phyloP scores from a whole-genome alignment of 1,140 invertebrate genomes.

The Drosophila miranda region DNA sequence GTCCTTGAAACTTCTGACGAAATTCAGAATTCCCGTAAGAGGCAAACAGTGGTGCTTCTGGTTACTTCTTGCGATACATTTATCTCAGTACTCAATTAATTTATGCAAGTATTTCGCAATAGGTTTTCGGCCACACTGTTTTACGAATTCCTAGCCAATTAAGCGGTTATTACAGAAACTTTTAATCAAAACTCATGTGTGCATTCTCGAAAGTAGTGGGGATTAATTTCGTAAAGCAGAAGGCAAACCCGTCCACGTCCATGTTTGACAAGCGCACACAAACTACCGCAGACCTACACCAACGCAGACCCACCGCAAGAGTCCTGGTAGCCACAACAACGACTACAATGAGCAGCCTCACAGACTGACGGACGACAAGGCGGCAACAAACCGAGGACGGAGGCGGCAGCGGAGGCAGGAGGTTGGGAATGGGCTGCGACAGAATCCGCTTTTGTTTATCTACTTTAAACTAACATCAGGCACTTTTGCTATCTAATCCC shows the following conservation, averaged over 20 bases:
- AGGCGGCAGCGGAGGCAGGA: no score
- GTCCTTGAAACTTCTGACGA: no score
- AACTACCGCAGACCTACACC: conserved; percentile 4
- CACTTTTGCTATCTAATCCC: conserved; percentile 78
- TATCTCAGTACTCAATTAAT: no score
- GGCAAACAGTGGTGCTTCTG: no score
- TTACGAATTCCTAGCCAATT: no score
- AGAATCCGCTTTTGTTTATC: conserved; percentile 75
- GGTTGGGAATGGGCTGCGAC: conserved; percentile 2
- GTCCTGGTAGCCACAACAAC: conserved; percentile 21
- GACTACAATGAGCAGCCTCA: neutral
- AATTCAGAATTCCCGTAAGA: no score
- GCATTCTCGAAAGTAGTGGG: no score
- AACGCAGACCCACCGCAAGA: conserved; percentile 7
- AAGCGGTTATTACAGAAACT: no score
- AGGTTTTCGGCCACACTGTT: no score
- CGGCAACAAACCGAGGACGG: neutral
- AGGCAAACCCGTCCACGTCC: neutral
- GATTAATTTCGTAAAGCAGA: conserved; percentile 18
- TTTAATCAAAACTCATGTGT: no score
- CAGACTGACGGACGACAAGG: conserved; percentile 19
- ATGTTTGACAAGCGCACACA: conserved; percentile 11
- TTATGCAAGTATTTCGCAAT: no score
- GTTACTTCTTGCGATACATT: no score
- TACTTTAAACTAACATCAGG: conserved; percentile 80